A percentile compares a stretch with the other conserved stretches of the same genome.
These are phyloP conservation scores for Aphis craccivora DNA, from an alignment of 1,140 invertebrate genomes.

Conservation along the genomic window DNA sequence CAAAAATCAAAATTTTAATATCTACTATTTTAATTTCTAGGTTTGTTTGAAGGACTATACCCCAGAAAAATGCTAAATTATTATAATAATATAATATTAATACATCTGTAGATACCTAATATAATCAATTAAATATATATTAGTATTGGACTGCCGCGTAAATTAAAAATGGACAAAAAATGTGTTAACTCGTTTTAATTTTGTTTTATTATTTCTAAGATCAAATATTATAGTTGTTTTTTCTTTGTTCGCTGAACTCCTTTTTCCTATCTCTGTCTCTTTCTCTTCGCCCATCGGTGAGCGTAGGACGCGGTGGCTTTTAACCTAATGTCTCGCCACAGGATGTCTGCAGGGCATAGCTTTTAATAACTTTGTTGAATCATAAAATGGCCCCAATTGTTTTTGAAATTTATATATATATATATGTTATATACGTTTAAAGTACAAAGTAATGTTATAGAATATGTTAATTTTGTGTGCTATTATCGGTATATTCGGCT, in stretches of 20 bases:
- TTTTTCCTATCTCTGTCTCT: neutral
- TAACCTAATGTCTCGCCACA: neutral
- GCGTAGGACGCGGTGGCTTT: neutral
- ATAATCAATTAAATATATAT: neutral
- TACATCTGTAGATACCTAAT: neutral
- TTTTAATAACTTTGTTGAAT: slow-evolving; percentile 3
- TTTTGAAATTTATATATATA: neutral
- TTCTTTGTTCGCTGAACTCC: neutral
- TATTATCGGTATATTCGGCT: neutral
- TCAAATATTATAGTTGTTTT: neutral
- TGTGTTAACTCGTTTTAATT: neutral
- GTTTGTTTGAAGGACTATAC: too few species aligned
- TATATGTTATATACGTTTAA: neutral
- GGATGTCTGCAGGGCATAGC: neutral
- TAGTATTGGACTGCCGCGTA: neutral
- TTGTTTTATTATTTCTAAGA: neutral
- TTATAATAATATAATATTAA: too few species aligned
- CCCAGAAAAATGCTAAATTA: too few species aligned
- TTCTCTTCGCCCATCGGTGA: neutral
- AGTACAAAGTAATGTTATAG: neutral
- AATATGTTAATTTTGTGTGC: neutral
- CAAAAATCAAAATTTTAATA: too few species aligned
- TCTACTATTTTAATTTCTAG: too few species aligned
- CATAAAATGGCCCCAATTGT: neutral
- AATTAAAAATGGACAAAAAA: neutral